phyloP scores from a whole-genome alignment of 2,113 vertebrate genomes.

The Limnothrissa miodon region DNA sequence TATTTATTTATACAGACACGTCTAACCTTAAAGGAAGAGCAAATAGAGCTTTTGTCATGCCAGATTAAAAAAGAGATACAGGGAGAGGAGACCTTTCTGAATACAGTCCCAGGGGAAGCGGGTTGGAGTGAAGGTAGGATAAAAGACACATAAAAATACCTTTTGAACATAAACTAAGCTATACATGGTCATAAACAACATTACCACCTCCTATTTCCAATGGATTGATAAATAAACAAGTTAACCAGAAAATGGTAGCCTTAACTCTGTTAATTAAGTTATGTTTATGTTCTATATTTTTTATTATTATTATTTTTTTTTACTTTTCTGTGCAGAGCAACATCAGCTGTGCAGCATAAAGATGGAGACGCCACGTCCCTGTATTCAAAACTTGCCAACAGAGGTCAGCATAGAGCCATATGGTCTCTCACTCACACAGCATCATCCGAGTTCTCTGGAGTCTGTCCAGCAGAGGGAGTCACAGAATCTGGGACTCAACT shows the following conservation, averaged over 20 bases:
- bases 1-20: background rate
- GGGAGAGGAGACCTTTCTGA: background rate
- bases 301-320: background rate
- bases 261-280: background rate
- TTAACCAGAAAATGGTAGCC: background rate
- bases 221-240: no score
- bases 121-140: background rate
- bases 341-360: background rate
- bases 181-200: no score
- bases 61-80: background rate
- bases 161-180: background rate
- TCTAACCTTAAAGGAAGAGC: background rate
- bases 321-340: background rate
- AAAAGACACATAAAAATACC: background rate
- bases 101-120: background rate
- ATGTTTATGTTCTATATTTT: background rate
- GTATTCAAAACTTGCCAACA: conserved; percentile 1
- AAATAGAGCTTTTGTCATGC: background rate
- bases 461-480: conserved; percentile 3
- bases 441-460: background rate
- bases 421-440: background rate
- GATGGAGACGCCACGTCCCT: background rate
- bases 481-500: background rate
- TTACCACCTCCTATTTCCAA: no score
- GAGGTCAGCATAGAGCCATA: background rate